Evolutionary conservation across 2,797 vertebrate species (phyloP).

Genomic region (Lagocephalus sceleratus): DNA sequence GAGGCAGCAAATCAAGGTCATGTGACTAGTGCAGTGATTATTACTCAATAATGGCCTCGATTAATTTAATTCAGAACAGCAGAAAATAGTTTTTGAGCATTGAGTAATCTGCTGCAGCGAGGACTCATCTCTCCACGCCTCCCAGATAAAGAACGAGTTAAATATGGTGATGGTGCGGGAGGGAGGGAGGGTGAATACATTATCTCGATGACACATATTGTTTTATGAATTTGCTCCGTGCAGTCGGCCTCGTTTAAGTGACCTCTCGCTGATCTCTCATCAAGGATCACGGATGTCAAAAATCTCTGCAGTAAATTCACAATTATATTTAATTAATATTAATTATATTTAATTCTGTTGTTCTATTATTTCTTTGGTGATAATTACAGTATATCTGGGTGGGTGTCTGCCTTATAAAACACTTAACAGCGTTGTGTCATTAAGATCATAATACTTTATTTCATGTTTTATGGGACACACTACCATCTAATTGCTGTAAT

Average conservation of each 20-base stretch:
- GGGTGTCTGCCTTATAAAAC: too few relatives aligned
- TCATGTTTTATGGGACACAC: too few relatives aligned
- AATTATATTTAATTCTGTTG: too few relatives aligned
- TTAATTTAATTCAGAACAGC: slow-evolving; percentile 46
- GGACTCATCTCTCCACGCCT: slow-evolving; percentile 12
- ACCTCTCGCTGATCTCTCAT: slow-evolving; percentile 13
- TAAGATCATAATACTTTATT: too few relatives aligned
- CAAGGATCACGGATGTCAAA: too few relatives aligned
- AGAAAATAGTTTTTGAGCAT: slow-evolving; percentile 41
- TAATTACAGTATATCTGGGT: too few relatives aligned
- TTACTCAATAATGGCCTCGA: slow-evolving; percentile 30
- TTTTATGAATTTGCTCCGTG: slow-evolving; percentile 49
- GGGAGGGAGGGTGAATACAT: slow-evolving; percentile 19
- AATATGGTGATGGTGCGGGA: slow-evolving; percentile 52
- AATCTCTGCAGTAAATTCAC: too few relatives aligned
- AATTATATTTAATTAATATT: too few relatives aligned
- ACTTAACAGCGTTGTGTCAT: too few relatives aligned
- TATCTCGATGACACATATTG: slow-evolving; percentile 10
- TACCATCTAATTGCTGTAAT: too few relatives aligned
- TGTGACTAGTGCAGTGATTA: slow-evolving; percentile 3
- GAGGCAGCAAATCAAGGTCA: slow-evolving; percentile 8
- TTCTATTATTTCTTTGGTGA: too few relatives aligned
- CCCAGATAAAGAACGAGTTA: slow-evolving; percentile 48
- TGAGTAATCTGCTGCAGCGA: slow-evolving; percentile 32
- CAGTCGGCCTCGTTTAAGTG: too few relatives aligned